These are phyloP conservation scores for Antidorcas marsupialis DNA, from an alignment of 2,113 vertebrate species.

Conservation along the genomic window DNA sequence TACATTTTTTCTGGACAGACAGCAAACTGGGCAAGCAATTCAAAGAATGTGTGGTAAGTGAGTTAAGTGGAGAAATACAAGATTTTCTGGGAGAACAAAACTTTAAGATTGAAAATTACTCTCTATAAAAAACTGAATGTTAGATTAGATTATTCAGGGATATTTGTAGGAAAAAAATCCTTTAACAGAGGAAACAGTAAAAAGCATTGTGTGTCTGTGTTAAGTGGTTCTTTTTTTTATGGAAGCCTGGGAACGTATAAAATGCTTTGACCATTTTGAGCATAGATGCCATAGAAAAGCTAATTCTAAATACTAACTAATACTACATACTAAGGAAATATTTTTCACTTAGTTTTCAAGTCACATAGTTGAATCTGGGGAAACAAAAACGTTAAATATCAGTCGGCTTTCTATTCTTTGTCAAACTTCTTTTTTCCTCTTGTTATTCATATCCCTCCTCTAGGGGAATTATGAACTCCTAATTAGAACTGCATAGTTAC, in stretches of 20 bases:
- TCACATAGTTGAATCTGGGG: neutral
- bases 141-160: neutral
- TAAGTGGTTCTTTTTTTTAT: neutral
- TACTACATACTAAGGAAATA: neutral
- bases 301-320: neutral
- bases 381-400: neutral
- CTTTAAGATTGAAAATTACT: neutral
- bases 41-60: neutral
- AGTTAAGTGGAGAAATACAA: neutral
- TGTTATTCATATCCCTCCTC: neutral
- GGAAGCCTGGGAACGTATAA: neutral
- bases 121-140: neutral
- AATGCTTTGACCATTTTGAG: neutral
- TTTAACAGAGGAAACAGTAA: neutral
- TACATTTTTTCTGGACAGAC: constrained; percentile 1
- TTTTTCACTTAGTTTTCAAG: constrained; percentile 21
- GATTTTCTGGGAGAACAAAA: neutral
- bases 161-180: neutral
- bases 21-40: neutral
- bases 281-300: neutral
- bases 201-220: neutral
- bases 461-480: neutral
- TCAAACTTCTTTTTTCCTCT: neutral
- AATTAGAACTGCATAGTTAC: neutral
- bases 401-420: neutral